phyloP scores from a whole-genome alignment of 2,797 vertebrate species.

The Thamnophis elegans region DNA sequence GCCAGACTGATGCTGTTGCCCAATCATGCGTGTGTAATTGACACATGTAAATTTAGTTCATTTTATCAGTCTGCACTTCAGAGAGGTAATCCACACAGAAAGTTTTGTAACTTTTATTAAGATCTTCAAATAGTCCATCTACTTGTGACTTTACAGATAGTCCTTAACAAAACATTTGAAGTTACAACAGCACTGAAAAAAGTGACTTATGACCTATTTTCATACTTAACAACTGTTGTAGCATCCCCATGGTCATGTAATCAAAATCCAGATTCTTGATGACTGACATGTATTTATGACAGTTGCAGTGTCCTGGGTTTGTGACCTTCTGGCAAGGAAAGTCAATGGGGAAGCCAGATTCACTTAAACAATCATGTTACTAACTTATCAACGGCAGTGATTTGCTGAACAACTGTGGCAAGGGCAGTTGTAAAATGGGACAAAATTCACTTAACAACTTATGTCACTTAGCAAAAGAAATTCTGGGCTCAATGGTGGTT shows the following conservation, averaged over 20 bases:
- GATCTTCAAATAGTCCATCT: background rate
- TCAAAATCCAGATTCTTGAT: background rate
- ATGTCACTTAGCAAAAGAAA: background rate
- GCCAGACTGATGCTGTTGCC: background rate
- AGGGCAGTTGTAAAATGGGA: background rate
- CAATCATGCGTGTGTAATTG: background rate
- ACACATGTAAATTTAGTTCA: background rate
- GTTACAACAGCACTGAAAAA: background rate
- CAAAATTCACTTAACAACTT: background rate
- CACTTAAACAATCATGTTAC: background rate
- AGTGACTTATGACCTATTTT: background rate
- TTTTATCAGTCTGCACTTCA: background rate
- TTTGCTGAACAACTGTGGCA: background rate
- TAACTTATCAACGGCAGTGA: background rate
- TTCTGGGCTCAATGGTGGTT: background rate
- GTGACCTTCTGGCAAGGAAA: background rate
- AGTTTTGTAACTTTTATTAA: background rate
- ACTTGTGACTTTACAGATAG: background rate
- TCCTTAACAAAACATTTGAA: background rate
- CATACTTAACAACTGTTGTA: background rate
- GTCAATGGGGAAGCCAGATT: background rate
- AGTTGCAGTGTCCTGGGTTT: background rate
- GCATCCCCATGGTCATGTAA: background rate
- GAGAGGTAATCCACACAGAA: background rate
- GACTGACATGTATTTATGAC: background rate